Base-by-base conservation (phyloP, 2,113 vertebrate genomes). In the Melanocharis versteri region DNA sequence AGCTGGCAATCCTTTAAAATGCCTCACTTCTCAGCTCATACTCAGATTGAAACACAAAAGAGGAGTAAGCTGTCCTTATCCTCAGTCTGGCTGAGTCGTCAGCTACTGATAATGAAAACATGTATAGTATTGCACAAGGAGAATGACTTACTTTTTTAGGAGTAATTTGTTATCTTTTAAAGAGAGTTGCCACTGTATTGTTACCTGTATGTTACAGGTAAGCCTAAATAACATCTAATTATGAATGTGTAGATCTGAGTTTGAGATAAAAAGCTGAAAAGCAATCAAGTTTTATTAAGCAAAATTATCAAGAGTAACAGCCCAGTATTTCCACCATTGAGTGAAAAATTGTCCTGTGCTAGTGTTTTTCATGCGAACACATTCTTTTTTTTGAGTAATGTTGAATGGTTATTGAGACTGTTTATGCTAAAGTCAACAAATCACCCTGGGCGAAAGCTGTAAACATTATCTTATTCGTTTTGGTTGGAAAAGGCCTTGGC, bases 341-440 rank as follows among this genome's bases (percentile, higher is more conserved):
- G 31, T 79, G 73, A 90, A 84, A 85, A 81, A 66, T 15, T 77
- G 24, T n/a, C 70, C 42, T 22, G 13, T 54, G 33, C 13, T 47
- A 39, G 35, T 68, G 13, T 31, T 89, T 75, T 64, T 86, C 35
- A 48, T 83, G 50, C 69, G 76, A 78, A 60, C 37, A 53, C 4
- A 15, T 77, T 69, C 3, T 72, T 56, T 61, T 69, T 69, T 78
- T 24, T 2, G 22, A 87, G 48, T 60, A 78, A 73, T 58, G 7
- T 62, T 30, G 7, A 48, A 85, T 57, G 60, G 71, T 92, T 87
- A 50, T 54, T 39, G 35, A 91, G 44, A 8, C 39, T 61, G 20
- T 77, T 94, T 90, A 44, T 86, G 87, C 72, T 91, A 91, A 91
- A 90, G 53, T 60, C 69, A n/a, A 42, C 57, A 92, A 87, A 92